A percentile compares a stretch with the other conserved stretches of the same genome.
These are phyloP conservation scores for Micropoecilia bifurca DNA, from an alignment of 2,797 vertebrate species.

Conservation along the genomic window DNA sequence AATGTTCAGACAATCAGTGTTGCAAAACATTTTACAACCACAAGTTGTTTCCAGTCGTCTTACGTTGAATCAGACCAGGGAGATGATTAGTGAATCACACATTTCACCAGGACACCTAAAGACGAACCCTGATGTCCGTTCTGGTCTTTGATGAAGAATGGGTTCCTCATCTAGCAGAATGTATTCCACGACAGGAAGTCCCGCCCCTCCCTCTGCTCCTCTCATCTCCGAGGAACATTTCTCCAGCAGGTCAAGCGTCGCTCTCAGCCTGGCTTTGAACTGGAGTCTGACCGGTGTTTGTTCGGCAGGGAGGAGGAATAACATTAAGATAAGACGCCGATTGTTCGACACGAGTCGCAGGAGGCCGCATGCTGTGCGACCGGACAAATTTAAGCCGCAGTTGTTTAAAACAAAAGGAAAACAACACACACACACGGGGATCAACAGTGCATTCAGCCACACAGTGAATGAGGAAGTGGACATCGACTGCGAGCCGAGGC, in stretches of 20 bases:
- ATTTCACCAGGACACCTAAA: neutral
- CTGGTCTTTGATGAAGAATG: slow-evolving; percentile 29
- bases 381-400: slow-evolving; percentile 21
- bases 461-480: slow-evolving; percentile 44
- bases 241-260: slow-evolving; percentile 49
- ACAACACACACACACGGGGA: neutral
- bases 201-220: slow-evolving; percentile 12
- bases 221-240: slow-evolving; percentile 38
- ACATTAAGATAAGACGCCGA: slow-evolving; percentile 65
- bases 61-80: neutral
- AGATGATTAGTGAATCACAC: neutral
- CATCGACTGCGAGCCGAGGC: slow-evolving; percentile 32
- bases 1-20: neutral
- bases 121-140: neutral
- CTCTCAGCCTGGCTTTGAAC: slow-evolving; percentile 56
- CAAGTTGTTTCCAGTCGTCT: neutral
- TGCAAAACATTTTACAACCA: neutral
- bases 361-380: slow-evolving; percentile 25
- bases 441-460: slow-evolving; percentile 17
- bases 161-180: slow-evolving; percentile 40
- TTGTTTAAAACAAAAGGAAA: neutral
- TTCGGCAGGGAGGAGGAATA: slow-evolving; percentile 57
- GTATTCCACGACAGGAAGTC: slow-evolving; percentile 18
- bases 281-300: slow-evolving; percentile 48
- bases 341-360: slow-evolving; percentile 48